Conservation (phyloP, 2,113 vertebrate species). For the Zapus hudsonius region DNA sequence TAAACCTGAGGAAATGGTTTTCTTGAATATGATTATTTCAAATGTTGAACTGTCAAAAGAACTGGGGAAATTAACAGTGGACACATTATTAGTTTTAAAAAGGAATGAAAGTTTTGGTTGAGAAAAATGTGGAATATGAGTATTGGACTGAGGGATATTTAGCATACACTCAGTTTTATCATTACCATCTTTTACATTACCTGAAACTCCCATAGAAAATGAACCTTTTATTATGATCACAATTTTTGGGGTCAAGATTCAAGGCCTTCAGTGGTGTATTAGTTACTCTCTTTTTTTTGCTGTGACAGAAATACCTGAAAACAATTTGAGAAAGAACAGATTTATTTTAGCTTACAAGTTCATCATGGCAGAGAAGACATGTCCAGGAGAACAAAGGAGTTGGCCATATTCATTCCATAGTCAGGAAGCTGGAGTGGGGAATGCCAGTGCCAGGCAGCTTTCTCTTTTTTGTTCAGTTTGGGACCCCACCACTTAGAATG, state of each 20-base stretch:
- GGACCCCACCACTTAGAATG: too few relatives aligned
- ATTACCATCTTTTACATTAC: background rate
- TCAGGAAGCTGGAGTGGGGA: too few relatives aligned
- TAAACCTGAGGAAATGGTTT: background rate
- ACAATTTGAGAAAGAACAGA: too few relatives aligned
- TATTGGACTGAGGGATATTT: background rate
- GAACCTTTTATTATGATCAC: background rate
- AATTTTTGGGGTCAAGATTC: background rate
- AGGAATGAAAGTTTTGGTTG: background rate
- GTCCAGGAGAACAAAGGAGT: too few relatives aligned
- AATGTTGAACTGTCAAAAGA: constrained; percentile 47
- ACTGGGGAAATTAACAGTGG: constrained; percentile 12
- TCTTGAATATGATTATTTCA: constrained; percentile 26
- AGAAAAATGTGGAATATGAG: background rate
- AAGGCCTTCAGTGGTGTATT: background rate
- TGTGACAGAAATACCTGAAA: too few relatives aligned
- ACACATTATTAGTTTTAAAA: background rate
- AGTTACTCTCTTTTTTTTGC: too few relatives aligned
- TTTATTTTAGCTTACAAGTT: too few relatives aligned
- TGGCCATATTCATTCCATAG: too few relatives aligned
- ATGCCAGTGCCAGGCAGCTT: too few relatives aligned
- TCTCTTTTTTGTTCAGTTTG: too few relatives aligned
- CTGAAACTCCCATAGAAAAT: background rate
- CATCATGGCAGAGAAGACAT: too few relatives aligned
- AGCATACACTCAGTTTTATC: too few relatives aligned